phyloP scores from a whole-genome alignment of 2,113 vertebrate genomes.

The Petaurus breviceps region DNA sequence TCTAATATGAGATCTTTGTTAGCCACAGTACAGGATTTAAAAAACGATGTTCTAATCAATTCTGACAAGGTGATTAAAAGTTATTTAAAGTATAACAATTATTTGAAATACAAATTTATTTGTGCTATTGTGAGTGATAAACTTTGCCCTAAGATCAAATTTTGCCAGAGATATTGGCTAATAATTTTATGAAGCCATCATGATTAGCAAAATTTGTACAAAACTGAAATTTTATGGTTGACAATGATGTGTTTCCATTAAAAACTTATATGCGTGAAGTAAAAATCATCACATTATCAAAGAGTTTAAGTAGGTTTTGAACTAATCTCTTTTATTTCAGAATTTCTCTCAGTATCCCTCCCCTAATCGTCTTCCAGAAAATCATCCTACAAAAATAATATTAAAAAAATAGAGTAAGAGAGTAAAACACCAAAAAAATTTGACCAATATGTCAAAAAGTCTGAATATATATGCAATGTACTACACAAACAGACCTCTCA shows the following conservation, averaged over 20 bases:
- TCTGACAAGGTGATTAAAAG: background rate
- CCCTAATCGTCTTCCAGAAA: background rate
- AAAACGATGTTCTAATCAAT: background rate
- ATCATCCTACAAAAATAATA: background rate
- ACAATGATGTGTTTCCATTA: background rate
- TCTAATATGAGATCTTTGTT: background rate
- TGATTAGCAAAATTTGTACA: background rate
- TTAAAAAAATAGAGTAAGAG: background rate
- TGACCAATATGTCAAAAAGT: background rate
- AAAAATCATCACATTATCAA: too few species aligned
- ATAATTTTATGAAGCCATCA: background rate
- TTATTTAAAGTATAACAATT: background rate
- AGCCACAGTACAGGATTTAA: background rate
- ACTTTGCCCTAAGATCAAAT: background rate
- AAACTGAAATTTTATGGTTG: background rate
- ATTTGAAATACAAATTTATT: background rate
- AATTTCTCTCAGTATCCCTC: background rate
- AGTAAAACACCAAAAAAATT: background rate
- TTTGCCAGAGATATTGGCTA: background rate
- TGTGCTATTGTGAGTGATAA: background rate
- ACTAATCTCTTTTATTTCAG: background rate
- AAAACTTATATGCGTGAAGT: background rate
- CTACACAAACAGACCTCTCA: background rate
- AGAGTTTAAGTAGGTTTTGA: background rate
- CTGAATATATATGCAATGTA: background rate